Base-by-base conservation (phyloP, 2,888 invertebrate species). In the Dione juno region DNA sequence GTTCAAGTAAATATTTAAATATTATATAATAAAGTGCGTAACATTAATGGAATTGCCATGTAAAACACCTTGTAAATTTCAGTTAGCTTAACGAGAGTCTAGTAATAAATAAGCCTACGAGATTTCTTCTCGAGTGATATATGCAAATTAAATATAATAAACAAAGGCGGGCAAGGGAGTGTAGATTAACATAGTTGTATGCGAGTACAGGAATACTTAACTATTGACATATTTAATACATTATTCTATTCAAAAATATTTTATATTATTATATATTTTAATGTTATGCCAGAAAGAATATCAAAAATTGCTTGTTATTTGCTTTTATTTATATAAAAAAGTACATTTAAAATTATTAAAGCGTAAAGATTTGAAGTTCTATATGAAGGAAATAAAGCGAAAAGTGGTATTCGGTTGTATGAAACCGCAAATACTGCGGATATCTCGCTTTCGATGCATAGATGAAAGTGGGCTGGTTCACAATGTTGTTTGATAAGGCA, bases 371-470 rank as follows among this genome's bases (percentile, higher is more conserved):
- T 6, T n/a, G 6, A 45, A 10, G 16, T 61, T 35, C 9, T 28
- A 10, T 45, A 6, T 43, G 11, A 45, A 70, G 63, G 67, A 52
- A 72, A 61, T 63, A 50, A 80, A 78, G 80, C 78, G 78, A 84
- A 86, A 88, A 85, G 82, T 81, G 84, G 86, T 88, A 90, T 90
- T 89, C 88, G 90, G 89, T 91, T 86, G 90, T 88, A 87, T 84
- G 82, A 81, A 87, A 91, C 90, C 90, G 86, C 90, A 91, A 87
- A 87, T 85, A 81, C 82, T 81, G 80, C 80, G 80, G 84, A 87
- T 87, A 88, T 87, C 89, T 86, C 87, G 89, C 88, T 88, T 89
- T 88, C 86, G 84, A 88, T 87, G 85, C 86, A 87, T 87, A 82
- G 73, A 74, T 58, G 90, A 91, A 90, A 92, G 91, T 87, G 81